These are phyloP conservation scores for Bemisia tabaci DNA, from an alignment of 1,140 invertebrate species.

Conservation along the genomic window DNA sequence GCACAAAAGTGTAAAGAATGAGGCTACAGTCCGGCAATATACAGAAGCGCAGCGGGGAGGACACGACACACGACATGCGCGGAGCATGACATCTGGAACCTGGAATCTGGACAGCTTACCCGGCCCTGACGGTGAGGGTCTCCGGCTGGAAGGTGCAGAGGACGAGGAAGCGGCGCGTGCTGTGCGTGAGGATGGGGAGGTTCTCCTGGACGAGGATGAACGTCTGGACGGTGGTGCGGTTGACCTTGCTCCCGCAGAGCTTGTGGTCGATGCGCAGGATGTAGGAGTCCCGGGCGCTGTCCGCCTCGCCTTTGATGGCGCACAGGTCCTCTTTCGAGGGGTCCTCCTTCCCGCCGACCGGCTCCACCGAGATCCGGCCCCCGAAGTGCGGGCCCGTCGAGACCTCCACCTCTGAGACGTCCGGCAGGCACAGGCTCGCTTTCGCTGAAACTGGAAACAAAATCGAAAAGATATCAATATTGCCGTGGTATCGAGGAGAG, in stretches of 20 bases:
- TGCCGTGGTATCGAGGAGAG: no score
- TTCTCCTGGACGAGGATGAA: conserved; percentile 70
- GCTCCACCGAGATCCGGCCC: conserved; percentile 55
- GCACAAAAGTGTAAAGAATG: not conserved
- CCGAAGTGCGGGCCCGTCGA: conserved; percentile 61
- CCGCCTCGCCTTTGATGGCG: conserved; percentile 31
- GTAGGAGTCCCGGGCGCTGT: conserved; percentile 51
- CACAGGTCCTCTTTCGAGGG: conserved; percentile 39
- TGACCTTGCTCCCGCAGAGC: conserved; percentile 57
- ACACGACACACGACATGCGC: no score
- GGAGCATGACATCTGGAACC: no score
- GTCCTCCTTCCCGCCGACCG: conserved; percentile 43
- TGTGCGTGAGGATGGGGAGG: conserved; percentile 62
- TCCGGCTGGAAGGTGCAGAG: conserved; percentile 65
- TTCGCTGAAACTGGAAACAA: conserved; percentile 50
- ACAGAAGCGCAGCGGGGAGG: not conserved
- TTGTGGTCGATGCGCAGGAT: conserved; percentile 55
- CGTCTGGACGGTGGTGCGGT: conserved; percentile 53
- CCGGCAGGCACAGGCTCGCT: conserved; percentile 56
- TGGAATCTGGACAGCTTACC: no score
- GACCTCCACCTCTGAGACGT: conserved; percentile 63
- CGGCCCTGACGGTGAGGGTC: conserved; percentile 59
- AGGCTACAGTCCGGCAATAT: not conserved
- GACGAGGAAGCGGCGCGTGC: conserved; percentile 59
- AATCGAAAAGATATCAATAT: no score